A percentile compares a stretch with the other conserved stretches of the same genome.
phyloP scores from a whole-genome alignment of 2,797 vertebrate genomes.

The Tragopan temminckii region DNA sequence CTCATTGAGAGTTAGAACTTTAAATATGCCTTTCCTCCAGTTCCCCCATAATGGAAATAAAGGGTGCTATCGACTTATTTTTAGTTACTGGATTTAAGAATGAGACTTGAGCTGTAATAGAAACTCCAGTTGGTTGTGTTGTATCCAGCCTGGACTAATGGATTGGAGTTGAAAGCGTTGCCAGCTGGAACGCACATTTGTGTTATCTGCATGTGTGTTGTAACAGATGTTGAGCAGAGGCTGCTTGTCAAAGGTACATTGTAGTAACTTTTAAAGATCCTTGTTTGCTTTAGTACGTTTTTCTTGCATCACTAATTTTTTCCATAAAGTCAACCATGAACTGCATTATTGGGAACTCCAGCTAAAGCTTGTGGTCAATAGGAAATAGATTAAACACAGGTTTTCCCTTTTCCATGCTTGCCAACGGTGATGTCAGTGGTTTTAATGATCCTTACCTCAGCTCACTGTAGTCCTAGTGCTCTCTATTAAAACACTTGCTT shows the following conservation, averaged over 20 bases:
- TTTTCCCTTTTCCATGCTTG: constrained; percentile 82
- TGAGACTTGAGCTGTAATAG: constrained; percentile 9
- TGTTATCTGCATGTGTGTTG: constrained; percentile 60
- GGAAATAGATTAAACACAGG: constrained; percentile 86
- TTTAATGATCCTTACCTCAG: constrained; percentile 81
- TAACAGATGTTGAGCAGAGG: constrained; percentile 68
- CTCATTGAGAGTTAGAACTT: neutral
- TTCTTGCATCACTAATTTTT: constrained; percentile 76
- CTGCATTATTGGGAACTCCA: constrained; percentile 78
- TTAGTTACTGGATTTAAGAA: constrained; percentile 57
- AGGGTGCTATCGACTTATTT: constrained; percentile 17
- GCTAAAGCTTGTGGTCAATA: constrained; percentile 79
- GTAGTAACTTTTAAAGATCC: constrained; percentile 61
- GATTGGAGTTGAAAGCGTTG: neutral
- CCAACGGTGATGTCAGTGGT: constrained; percentile 84
- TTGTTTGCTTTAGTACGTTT: constrained; percentile 70
- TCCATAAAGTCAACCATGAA: constrained; percentile 80
- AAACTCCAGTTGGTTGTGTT: constrained; percentile 12
- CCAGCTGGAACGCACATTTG: constrained; percentile 18
- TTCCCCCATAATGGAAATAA: constrained; percentile 49
- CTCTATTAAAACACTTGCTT: constrained; percentile 56
- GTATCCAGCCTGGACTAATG: neutral
- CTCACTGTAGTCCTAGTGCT: constrained; percentile 27
- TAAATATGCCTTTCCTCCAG: neutral
- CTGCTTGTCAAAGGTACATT: constrained; percentile 36